Evolutionary conservation across 2,113 vertebrate genomes (phyloP), one percentile per base, ranked within the genome.

Genomic region (Pollimyrus isidori): DNA sequence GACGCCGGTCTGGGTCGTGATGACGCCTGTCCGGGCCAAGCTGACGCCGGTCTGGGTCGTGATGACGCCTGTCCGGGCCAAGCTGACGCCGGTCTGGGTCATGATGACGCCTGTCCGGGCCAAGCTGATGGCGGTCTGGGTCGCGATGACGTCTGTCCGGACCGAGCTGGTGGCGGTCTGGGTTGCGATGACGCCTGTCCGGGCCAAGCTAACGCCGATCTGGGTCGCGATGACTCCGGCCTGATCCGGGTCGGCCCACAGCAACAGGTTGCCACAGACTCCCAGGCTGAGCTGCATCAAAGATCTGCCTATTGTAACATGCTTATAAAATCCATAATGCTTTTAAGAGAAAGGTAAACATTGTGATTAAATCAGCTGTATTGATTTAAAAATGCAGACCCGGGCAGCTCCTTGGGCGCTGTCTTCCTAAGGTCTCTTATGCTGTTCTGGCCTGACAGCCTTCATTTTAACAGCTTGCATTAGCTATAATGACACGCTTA

Each of bases 351-450:
- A 91, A 93, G 91, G 91, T 92, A 90, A 92, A 91, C 89, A 90
- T 92, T 94, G 92, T 90, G 92, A 90, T 91, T 90, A 92, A 93
- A 93, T 93, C 90, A 91, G 90, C 94, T 91, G 53, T 88, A 94
- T 94, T 91, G 93, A 94, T 94, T 94, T 93, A 93, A 90, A 94
- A 94, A 93, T 92, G 93, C 91, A 89, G 88, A 5, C 49, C 93
- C 93, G 88, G 91, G 91, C 42, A 19, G 26, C 86, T 90, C 52
- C 89, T 86, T 88, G 86, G 88, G 90, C 91, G 92, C 87, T 90
- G 91, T 92, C 89, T 91, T 89, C 90, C 93, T 91, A 91, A 87
- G 92, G n/a, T 52, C 76, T 52, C n/a, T 84, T 42, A 65, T 86
- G 10, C 87, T 86, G 53, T 52, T 48, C 89, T 85, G 7, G 13